phyloP scores from a whole-genome alignment of 1,140 invertebrate genomes.

The Augochlora pura region DNA sequence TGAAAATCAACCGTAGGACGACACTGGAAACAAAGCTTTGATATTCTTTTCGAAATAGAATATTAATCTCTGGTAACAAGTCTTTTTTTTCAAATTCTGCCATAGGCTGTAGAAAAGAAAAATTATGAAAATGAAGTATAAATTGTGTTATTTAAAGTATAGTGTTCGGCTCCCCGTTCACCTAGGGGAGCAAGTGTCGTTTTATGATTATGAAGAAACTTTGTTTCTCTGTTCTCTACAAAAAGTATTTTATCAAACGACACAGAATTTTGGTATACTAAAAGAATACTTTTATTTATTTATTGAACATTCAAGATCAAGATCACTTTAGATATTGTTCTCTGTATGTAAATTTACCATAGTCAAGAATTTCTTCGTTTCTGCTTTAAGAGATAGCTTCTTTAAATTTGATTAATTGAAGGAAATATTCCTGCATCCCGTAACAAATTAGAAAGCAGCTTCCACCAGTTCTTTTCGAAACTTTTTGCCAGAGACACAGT shows the following conservation, averaged over 20 bases:
- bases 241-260: neutral
- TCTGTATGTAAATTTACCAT: too few relatives aligned
- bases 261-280: too few relatives aligned
- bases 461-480: neutral
- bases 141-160: neutral
- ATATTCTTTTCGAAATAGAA: neutral
- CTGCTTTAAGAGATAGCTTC: too few relatives aligned
- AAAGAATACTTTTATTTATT: too few relatives aligned
- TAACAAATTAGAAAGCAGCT: too few relatives aligned
- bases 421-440: too few relatives aligned
- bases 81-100: neutral
- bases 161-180: neutral
- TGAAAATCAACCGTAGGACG: neutral
- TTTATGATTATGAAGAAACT: neutral
- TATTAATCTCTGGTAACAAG: neutral
- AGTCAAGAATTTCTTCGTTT: too few relatives aligned
- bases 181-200: neutral
- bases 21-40: neutral
- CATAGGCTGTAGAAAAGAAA: neutral
- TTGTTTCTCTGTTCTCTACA: neutral
- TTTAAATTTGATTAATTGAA: too few relatives aligned
- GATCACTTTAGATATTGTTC: too few relatives aligned
- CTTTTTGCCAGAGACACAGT: slow-evolving; percentile 36
- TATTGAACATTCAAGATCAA: too few relatives aligned
- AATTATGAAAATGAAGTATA: too few relatives aligned